These are phyloP conservation scores for Drosophila oshimai DNA, from an alignment of 1,140 invertebrate species.

Conservation along the genomic window DNA sequence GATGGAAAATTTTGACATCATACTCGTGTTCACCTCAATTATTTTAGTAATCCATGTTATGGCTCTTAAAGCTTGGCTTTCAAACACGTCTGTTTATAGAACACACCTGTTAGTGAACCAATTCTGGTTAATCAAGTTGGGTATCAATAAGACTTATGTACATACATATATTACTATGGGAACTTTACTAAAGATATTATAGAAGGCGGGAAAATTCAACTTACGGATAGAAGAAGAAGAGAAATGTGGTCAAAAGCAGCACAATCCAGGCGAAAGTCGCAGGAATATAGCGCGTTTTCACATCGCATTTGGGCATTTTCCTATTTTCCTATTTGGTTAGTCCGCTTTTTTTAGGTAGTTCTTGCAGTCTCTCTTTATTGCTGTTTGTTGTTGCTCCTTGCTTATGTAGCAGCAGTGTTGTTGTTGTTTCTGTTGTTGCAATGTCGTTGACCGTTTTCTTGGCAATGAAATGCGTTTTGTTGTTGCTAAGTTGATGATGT, in stretches of 20 bases:
- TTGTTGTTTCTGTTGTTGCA: slow-evolving; percentile 37
- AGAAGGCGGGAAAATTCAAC: slow-evolving; percentile 82
- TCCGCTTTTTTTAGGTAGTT: slow-evolving; percentile 14
- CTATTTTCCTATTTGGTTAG: slow-evolving; percentile 14
- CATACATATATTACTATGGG: no score
- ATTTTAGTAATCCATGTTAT: no score
- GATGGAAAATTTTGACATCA: no score
- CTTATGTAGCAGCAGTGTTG: not conserved
- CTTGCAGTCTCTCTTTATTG: slow-evolving; percentile 85
- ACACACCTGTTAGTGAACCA: no score
- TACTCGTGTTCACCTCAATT: no score
- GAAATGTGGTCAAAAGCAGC: slow-evolving; percentile 93
- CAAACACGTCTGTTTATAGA: no score
- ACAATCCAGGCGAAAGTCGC: slow-evolving; percentile 98
- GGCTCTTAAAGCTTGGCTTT: no score
- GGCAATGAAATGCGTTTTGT: slow-evolving; percentile 55
- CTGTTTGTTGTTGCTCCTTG: slow-evolving; percentile 35
- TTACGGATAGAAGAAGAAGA: slow-evolving; percentile 99
- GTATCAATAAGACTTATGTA: no score
- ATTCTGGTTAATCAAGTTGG: no score
- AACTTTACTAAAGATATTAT: not conserved
- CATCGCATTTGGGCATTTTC: slow-evolving; percentile 96
- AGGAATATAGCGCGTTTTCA: slow-evolving; percentile 96
- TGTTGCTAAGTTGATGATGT: slow-evolving; percentile 9
- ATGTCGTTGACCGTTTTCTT: slow-evolving; percentile 55